These are phyloP conservation scores for Rotaria magnacalcarata DNA, from an alignment of 2,888 invertebrate genomes.

Conservation along the genomic window DNA sequence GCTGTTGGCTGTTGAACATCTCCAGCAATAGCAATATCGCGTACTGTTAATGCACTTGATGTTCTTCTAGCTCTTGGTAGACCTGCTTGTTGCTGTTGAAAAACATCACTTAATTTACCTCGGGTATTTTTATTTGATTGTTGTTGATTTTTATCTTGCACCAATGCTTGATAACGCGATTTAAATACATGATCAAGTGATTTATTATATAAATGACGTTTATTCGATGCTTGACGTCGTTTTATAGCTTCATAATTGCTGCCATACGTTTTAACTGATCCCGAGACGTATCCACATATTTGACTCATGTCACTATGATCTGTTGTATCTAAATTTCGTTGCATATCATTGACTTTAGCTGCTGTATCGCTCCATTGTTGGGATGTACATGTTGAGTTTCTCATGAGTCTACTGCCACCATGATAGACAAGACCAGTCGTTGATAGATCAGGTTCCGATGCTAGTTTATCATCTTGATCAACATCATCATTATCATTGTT, in stretches of 20 bases:
- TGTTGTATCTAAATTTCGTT: slow-evolving; percentile 27
- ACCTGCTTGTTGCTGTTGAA: slow-evolving; percentile 36
- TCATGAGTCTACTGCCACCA: not conserved
- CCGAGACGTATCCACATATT: not conserved
- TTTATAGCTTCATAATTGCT: slow-evolving; percentile 43
- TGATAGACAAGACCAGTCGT: slow-evolving; percentile 23
- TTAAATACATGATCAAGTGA: slow-evolving; percentile 46
- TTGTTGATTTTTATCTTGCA: slow-evolving; percentile 43
- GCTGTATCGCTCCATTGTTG: slow-evolving; percentile 30
- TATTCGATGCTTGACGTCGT: slow-evolving; percentile 32
- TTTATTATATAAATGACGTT: slow-evolving; percentile 44
- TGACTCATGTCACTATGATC: slow-evolving; percentile 27
- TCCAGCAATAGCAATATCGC: not conserved
- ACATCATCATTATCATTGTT: slow-evolving; percentile 32
- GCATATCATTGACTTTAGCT: slow-evolving; percentile 30
- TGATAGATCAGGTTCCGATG: slow-evolving; percentile 17
- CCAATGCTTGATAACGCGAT: slow-evolving; percentile 43
- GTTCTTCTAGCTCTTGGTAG: not conserved
- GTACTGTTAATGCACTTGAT: slow-evolving; percentile 16
- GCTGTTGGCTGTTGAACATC: not conserved
- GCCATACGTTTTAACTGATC: slow-evolving; percentile 39
- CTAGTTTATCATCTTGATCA: not conserved
- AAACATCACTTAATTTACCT: slow-evolving; percentile 44
- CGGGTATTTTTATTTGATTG: slow-evolving; percentile 35
- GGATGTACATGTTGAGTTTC: slow-evolving; percentile 1